Base-by-base conservation (phyloP, 2,113 vertebrate genomes). In the Sarotherodon lohbergeri region DNA sequence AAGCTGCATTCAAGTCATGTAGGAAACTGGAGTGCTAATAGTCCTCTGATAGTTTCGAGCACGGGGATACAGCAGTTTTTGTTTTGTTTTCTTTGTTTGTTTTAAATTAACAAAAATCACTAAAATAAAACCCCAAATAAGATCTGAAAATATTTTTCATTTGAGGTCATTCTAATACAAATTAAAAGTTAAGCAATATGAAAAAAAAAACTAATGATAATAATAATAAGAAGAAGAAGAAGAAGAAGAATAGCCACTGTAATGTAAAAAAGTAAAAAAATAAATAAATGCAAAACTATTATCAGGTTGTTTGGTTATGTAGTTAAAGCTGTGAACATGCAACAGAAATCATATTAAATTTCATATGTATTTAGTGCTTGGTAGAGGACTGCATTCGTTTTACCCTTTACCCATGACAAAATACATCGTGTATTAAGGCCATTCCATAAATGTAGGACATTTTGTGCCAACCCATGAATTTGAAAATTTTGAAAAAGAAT, bases 1-100 rank as follows among this genome's bases (percentile, higher is more conserved):
- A 12, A 6, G 91, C 3, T 90, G 83, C 91, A 0, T 93, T 93
- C 88, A 90, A 0, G 79, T 4, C 3, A 5, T 13, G 80, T 89
- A 7, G 86, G 83, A 80, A 88, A 84, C 52, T 43, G 2, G 3
- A 5, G 1, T 0, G 1, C 48, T 10, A 8, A 3, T 22, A 5
- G 17, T 32, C 9, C 4, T 76, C 12, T 8, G 7, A 12, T 11
- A 4, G 19, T 63, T 7, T 6, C 36, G 81, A 9, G 7, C 8
- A 36, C 7, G 3, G 11, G 12, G n/a, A 43, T 24, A 16, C 1
- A 46, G 68, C 22, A 46, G 59, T n/a, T 63, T 63, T 63, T 63
- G 68, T 73, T 73, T 46, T 46, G 3, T 46, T 73, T 27, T 73
- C 2, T 46, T 27, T 46, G 5, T 16, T 71, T 63, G 17, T 63